Evolutionary conservation across 2,113 vertebrate genomes (phyloP), one percentile per base, ranked within the genome.

Genomic region (Shinisaurus crocodilurus): DNA sequence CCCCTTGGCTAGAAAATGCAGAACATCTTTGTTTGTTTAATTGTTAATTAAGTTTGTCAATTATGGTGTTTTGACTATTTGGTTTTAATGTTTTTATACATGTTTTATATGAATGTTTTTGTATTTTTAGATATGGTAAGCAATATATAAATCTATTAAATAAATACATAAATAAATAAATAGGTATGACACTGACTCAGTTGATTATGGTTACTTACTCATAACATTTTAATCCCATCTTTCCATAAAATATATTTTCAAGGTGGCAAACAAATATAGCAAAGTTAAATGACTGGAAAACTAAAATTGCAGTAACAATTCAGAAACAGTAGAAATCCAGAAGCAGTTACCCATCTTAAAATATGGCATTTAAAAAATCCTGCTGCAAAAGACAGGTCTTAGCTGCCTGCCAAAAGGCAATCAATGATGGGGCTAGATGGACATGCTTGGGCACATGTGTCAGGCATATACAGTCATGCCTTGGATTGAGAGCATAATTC

Each of bases 1-100:
- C 45, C 50, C 86, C 74, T 60, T 90, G 75, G 50, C 75, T 90
- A 70, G 20, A 90, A 93, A 80, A 93, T 87, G 32, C 32, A 85
- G 13, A 60, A 60, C 16, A 13, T 60, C 13, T 54, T 54, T 54
- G 50, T 54, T 54, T 54, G 54, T 54, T 54, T 54, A 9, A 54
- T 54, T 54, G 60, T 23, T 63, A 5, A 20, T 63, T 63, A 63
- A 63, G 18, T 63, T 23, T 63, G 60, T 63, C 60, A 63, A 63
- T 63, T 63, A 63, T 20, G 16, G 5, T 63, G 18, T 63, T 63
- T 63, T 63, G 20, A 20, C 9, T 63, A 20, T 23, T 63, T 63
- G 60, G 60, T 63, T 63, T 63, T 63, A 63, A 63, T 63, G 60
- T 63, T 54, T n/a, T 6, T 54, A 54, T 54, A 54, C 2, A 54